Conservation (phyloP, 1,140 invertebrate species). For the Neuroterus valhalla region DNA sequence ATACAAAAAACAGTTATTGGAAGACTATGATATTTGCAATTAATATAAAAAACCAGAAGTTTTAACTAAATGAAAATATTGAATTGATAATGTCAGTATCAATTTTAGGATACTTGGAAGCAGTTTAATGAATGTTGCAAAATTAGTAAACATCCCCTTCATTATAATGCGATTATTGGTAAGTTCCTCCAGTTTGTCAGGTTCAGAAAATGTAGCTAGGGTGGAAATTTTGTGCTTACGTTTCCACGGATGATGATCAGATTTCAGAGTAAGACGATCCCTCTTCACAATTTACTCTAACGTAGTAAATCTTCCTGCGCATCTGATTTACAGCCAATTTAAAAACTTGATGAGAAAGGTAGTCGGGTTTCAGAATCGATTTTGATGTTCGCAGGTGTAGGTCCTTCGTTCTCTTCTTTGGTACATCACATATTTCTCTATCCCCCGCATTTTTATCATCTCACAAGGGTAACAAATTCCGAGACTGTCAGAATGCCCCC, state of each 20-base stretch:
- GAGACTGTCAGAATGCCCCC: neutral
- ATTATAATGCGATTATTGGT: too few species aligned
- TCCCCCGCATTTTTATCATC: neutral
- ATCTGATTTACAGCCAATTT: conserved; percentile 20
- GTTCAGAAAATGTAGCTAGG: neutral
- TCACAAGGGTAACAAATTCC: neutral
- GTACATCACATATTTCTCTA: neutral
- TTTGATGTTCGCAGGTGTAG: conserved; percentile 3
- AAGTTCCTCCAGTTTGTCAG: neutral
- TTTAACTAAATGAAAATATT: too few species aligned
- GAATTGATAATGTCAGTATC: too few species aligned
- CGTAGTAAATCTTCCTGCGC: neutral
- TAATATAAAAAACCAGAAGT: too few species aligned
- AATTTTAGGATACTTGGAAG: too few species aligned
- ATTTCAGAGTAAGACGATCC: neutral
- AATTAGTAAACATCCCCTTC: too few species aligned
- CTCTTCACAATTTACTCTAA: neutral
- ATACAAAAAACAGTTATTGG: too few species aligned
- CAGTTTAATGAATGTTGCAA: too few species aligned
- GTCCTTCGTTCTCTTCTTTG: neutral
- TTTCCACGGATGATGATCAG: neutral
- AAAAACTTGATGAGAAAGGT: conserved; percentile 5
- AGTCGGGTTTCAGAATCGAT: conserved; percentile 11
- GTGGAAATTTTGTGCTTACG: neutral
- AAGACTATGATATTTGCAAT: too few species aligned